Conservation (phyloP, 2,888 invertebrate species). For the Danaus chrysippus region DNA sequence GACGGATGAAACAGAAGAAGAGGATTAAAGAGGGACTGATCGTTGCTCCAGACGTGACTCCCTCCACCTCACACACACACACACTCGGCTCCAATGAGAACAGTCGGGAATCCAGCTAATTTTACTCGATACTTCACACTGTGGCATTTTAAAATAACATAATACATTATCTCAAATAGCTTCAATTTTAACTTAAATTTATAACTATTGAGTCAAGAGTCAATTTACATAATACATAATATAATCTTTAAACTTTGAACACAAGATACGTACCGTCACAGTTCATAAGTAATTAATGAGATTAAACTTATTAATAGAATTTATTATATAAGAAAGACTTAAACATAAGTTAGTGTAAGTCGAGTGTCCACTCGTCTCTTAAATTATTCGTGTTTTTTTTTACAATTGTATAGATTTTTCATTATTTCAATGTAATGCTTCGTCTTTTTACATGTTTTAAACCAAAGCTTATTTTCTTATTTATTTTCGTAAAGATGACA, state of each 20-base stretch:
- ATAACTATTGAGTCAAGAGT: neutral
- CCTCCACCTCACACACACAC: constrained; percentile 46
- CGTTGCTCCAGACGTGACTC: constrained; percentile 73
- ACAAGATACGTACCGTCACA: neutral
- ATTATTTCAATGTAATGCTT: constrained; percentile 23
- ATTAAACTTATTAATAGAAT: constrained; percentile 26
- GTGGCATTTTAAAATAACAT: neutral
- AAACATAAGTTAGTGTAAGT: constrained; percentile 13
- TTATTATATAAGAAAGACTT: constrained; percentile 14
- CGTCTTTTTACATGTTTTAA: constrained; percentile 43
- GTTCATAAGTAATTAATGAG: constrained; percentile 16
- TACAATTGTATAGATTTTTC: constrained; percentile 38
- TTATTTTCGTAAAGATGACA: constrained; percentile 43
- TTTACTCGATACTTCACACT: constrained; percentile 18
- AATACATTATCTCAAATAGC: neutral
- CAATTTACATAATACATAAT: neutral
- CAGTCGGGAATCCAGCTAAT: constrained; percentile 84
- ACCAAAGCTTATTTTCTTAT: constrained; percentile 65
- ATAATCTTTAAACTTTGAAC: neutral
- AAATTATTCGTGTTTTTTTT: constrained; percentile 38
- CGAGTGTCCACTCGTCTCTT: constrained; percentile 35
- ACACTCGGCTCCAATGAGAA: constrained; percentile 82
- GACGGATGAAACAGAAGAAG: constrained; percentile 99
- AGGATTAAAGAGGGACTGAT: constrained; percentile 95
- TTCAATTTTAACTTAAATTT: constrained; percentile 1